Evolutionary conservation across 2,888 invertebrate species (phyloP), one percentile per base, ranked within the genome.

Genomic region (Caradrina kadenii): DNA sequence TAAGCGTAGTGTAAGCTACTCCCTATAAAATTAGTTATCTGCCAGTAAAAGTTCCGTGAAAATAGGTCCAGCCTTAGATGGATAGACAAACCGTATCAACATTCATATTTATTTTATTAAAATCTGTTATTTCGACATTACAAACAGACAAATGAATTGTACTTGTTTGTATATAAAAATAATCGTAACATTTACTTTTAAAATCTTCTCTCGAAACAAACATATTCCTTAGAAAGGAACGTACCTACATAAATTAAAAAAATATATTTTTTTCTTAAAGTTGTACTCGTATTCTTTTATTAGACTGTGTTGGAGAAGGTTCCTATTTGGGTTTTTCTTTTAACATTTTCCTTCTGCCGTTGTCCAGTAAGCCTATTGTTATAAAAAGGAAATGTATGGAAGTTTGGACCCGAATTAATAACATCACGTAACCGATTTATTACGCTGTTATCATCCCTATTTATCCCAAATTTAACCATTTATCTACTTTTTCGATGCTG

Each of bases 381-480:
- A 21, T 45, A 49, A 39, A 68, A 42, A 59, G 26, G 42, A 67
- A 62, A 73, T 52, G 10, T 55, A 52, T 26, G 35, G 17, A 53
- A 22, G 35, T 50, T 52, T 26, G 13, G 6, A 19, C 3, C 54
- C n/a, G 21, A 69, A 76, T 63, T 65, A 64, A 73, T 64, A 63
- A 48, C 63, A 49, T 64, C 76, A 64, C 67, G 73, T 74, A 68
- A 53, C 60, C 65, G 17, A 70, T 74, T 73, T 50, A 63, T 70
- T 60, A 54, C 13, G 13, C 35, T 54, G 50, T 61, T 65, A 68
- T 55, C 56, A 39, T 76, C 10, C 42, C 42, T 60, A 68, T 68
- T 56, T 54, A 61, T 59, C 22, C 7, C 17, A 53, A 72, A 52
- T 71, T 72, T 52, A 4, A n/a, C 19, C 26, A 31, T 71, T 74